phyloP scores from a whole-genome alignment of 2,113 vertebrate genomes.

The Buteo buteo region DNA sequence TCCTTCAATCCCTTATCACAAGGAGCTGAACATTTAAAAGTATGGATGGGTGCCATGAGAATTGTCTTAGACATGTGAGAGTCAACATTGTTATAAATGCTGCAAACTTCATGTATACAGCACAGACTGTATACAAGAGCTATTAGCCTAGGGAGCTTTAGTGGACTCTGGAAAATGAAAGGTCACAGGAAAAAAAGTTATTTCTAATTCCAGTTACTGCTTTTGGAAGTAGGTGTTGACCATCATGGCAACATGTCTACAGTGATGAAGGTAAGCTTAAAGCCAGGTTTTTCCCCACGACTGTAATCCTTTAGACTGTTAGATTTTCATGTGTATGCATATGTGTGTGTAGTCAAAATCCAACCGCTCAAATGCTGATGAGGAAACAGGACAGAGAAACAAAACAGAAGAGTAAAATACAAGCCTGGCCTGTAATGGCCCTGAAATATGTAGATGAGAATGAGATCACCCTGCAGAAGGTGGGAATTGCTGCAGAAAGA shows the following conservation, averaged over 20 bases:
- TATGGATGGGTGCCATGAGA: background rate
- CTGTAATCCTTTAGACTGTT: background rate
- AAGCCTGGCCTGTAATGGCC: background rate
- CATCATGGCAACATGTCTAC: background rate
- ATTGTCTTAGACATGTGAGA: conserved; percentile 6
- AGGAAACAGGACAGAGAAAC: background rate
- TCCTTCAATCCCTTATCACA: background rate
- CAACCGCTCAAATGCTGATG: background rate
- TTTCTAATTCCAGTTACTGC: background rate
- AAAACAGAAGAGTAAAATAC: background rate
- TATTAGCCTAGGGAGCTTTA: background rate
- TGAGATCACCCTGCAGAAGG: background rate
- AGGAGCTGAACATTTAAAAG: background rate
- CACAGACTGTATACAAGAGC: background rate
- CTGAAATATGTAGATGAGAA: background rate
- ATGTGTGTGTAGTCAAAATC: background rate
- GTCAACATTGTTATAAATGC: background rate
- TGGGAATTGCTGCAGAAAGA: background rate
- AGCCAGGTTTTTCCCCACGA: rapidly evolving
- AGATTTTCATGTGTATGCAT: background rate
- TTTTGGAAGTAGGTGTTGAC: background rate
- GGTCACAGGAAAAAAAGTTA: background rate
- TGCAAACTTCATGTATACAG: background rate
- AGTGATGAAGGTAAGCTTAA: background rate
- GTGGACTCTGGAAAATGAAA: background rate